phyloP scores from a whole-genome alignment of 2,113 vertebrate genomes.

The Ctenodactylus gundi region DNA sequence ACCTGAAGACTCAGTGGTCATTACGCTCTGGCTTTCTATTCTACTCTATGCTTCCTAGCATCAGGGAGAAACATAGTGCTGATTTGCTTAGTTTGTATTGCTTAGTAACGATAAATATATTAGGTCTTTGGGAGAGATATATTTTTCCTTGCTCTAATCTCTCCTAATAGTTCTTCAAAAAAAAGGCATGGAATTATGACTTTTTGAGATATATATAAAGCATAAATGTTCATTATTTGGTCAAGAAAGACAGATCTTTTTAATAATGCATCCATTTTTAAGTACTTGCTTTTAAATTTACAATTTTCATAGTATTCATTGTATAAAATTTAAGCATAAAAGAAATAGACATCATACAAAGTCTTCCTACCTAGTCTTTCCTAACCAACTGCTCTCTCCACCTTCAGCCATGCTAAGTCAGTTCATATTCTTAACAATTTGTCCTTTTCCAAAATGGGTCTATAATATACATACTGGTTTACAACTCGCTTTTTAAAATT shows the following conservation, averaged over 20 bases:
- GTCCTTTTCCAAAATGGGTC: conserved; percentile 19
- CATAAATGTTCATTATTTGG: conserved; percentile 39
- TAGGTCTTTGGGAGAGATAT: not conserved
- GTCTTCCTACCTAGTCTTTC: not conserved
- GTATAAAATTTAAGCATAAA: conserved; percentile 35
- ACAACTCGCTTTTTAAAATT: not conserved
- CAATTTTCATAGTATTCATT: not conserved
- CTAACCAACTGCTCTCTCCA: not conserved
- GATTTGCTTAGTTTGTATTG: conserved; percentile 20
- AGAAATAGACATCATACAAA: not conserved
- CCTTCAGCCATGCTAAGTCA: not conserved
- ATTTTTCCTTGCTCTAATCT: not conserved
- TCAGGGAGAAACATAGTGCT: not conserved
- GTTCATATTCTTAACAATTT: not conserved
- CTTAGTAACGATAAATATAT: not conserved
- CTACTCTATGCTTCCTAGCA: conserved; percentile 13
- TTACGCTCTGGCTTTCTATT: conserved; percentile 41
- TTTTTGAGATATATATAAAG: not conserved
- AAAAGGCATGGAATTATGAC: not conserved
- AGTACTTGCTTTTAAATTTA: not conserved
- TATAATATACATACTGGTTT: not conserved
- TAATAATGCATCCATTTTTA: not conserved
- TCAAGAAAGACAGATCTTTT: not conserved
- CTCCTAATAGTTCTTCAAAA: not conserved
- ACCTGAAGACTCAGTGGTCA: not conserved